Base-by-base conservation (phyloP, 2,113 vertebrate species). In the Macquaria australasica region DNA sequence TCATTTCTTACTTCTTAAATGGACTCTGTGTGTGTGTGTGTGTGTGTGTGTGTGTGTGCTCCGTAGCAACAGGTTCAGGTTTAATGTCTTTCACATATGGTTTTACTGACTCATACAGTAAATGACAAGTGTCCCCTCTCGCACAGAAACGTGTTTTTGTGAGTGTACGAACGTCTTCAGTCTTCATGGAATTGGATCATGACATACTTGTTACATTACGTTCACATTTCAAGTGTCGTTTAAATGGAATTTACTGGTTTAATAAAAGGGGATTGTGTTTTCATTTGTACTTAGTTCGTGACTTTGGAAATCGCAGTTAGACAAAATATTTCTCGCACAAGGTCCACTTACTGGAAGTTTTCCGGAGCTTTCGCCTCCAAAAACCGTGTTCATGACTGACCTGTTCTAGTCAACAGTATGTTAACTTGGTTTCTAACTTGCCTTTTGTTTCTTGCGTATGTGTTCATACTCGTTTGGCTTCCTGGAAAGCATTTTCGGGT, bases 61-160 rank as follows among this genome's bases (percentile, higher is more conserved):
- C 15, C 15, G 15, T 58, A 28, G 81, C 83, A 87, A 84, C 88
- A 90, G 87, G 82, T 82, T 83, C 50, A 72, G 50, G 59, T 70
- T 87, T 76, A 81, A 91, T 84, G 73, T 59, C 45, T 85, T 88
- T 51, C 23, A 45, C 87, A 81, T 64, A 62, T 73, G 78, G 21
- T 6, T 68, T 75, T 37, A 60, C 55, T 66, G 81, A 82, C 77
- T 83, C 71, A 25, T 23, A 10, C 55, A 53, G 25, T 81, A 59
- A 77, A 70, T 56, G 78, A 89, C 62, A 48, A 72, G 66, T 39
- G 83, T 76, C 51, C 18, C 28, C 31, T 74, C 3, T 67, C 58
- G 2, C 41, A 12, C 20, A 50, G 37, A 41, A 45, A 73, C 68
- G 9, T 31, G 3, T 20, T 7, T 45, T 23, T 50, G 67, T 25